Evolutionary conservation across 2,888 invertebrate species (phyloP).

Genomic region (Pecten maximus): DNA sequence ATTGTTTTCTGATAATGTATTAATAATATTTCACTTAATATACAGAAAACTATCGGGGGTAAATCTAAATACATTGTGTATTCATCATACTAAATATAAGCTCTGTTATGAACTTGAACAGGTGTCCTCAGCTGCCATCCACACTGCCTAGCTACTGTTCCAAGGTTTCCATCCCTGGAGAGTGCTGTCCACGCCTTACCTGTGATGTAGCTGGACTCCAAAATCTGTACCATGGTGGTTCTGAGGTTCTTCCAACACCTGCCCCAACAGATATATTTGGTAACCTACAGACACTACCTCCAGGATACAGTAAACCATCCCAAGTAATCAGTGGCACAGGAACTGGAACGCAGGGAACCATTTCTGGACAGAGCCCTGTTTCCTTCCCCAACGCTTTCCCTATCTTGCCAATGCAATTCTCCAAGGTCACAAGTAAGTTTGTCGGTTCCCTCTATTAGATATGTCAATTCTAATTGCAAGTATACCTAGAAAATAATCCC

Average conservation of each 20-base stretch:
- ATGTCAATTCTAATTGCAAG: too few relatives aligned
- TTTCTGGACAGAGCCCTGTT: not conserved
- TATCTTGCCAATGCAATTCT: conserved; percentile 48
- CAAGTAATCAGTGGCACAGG: conserved; percentile 14
- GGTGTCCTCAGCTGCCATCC: conserved; percentile 69
- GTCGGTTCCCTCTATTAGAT: not conserved
- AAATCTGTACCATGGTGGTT: conserved; percentile 65
- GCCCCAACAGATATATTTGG: conserved; percentile 57
- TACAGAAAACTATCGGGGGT: too few relatives aligned
- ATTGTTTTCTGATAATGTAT: too few relatives aligned
- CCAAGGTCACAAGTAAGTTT: conserved; percentile 48
- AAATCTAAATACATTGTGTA: not conserved
- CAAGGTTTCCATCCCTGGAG: conserved; percentile 66
- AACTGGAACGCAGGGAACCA: conserved; percentile 33
- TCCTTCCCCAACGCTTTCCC: conserved; percentile 52
- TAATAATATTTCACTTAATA: too few relatives aligned
- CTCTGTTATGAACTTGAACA: conserved; percentile 44
- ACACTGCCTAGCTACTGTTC: conserved; percentile 69
- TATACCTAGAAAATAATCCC: too few relatives aligned
- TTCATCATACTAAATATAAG: not conserved
- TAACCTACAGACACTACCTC: conserved; percentile 43
- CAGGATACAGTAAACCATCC: conserved; percentile 37
- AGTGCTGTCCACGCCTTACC: conserved; percentile 69
- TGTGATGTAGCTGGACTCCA: conserved; percentile 71
- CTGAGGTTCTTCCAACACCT: conserved; percentile 65